phyloP scores from a whole-genome alignment of 2,113 vertebrate species.

The Galemys pyrenaicus region DNA sequence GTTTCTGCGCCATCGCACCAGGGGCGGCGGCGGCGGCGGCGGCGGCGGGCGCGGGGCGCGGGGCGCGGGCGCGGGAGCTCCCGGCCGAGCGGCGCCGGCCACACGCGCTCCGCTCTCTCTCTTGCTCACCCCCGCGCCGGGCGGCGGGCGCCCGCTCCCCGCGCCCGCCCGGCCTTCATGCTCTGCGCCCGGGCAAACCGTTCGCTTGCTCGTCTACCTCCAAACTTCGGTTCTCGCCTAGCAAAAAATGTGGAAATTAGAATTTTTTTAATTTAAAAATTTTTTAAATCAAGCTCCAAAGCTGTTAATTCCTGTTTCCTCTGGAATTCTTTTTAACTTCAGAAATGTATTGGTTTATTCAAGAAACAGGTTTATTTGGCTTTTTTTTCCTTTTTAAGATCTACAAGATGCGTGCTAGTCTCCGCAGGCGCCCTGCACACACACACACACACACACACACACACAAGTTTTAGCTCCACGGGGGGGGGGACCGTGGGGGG shows the following conservation, averaged over 20 bases:
- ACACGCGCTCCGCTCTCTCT: conserved; percentile 78
- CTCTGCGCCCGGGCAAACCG: conserved; percentile 69
- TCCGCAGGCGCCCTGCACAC: conserved; percentile 15
- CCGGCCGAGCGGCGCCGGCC: conserved; percentile 79
- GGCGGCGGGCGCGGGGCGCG: conserved; percentile 82
- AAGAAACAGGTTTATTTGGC: conserved; percentile 62
- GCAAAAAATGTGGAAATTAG: conserved; percentile 57
- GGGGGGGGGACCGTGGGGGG: not conserved
- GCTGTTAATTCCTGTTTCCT: conserved; percentile 54
- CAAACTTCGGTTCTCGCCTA: conserved; percentile 78
- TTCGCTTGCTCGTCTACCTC: conserved; percentile 66
- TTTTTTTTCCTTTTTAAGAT: not conserved
- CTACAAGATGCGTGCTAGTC: conserved; percentile 23
- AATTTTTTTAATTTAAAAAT: conserved; percentile 63
- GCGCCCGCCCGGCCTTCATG: conserved; percentile 77
- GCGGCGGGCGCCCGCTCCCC: conserved; percentile 76
- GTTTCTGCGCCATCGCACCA: conserved; percentile 99
- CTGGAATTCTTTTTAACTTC: conserved; percentile 62
- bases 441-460: not conserved
- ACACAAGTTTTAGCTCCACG: conserved; percentile 17
- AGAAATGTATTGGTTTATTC: conserved; percentile 44
- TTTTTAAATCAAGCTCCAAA: not conserved
- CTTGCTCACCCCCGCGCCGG: conserved; percentile 79
- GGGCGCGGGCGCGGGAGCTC: conserved; percentile 82
- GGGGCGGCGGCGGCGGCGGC: conserved; percentile 93